These are phyloP conservation scores for Phalacrocorax carbo DNA, from an alignment of 2,113 vertebrate genomes.

Conservation along the genomic window DNA sequence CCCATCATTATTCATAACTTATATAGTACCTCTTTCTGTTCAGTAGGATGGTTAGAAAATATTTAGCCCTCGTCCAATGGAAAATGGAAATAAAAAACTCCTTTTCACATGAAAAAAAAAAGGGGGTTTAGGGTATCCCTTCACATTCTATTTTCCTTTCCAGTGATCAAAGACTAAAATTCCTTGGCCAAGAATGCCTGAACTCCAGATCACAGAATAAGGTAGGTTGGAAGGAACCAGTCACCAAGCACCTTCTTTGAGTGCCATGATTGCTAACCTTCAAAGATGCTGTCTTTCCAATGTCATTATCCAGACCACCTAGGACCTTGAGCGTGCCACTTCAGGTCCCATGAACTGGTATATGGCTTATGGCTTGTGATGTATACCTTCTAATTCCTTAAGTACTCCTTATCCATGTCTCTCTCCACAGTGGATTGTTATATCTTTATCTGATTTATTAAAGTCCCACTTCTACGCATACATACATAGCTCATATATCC, in stretches of 20 bases:
- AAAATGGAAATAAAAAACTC: not conserved
- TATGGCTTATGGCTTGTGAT: not conserved
- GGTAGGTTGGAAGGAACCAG: not conserved
- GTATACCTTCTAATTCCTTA: not conserved
- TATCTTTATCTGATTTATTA: not conserved
- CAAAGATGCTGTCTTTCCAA: not conserved
- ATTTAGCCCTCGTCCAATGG: not conserved
- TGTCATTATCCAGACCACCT: not conserved
- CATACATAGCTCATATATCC: not conserved
- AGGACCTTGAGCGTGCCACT: not conserved
- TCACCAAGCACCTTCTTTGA: not conserved
- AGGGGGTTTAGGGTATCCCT: fast-evolving
- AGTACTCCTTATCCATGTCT: not conserved
- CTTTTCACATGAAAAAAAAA: not conserved
- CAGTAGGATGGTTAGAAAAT: not conserved
- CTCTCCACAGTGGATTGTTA: not conserved
- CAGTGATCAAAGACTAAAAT: not conserved
- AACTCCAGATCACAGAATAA: not conserved
- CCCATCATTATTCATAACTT: not conserved
- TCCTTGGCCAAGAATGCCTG: not conserved
- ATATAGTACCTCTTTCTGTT: not conserved
- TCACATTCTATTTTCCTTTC: not conserved
- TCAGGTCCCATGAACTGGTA: not conserved
- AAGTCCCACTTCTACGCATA: not conserved
- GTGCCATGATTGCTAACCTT: not conserved